These are phyloP conservation scores for Tupaia chinensis DNA, from an alignment of 2,113 vertebrate genomes.

Conservation along the genomic window DNA sequence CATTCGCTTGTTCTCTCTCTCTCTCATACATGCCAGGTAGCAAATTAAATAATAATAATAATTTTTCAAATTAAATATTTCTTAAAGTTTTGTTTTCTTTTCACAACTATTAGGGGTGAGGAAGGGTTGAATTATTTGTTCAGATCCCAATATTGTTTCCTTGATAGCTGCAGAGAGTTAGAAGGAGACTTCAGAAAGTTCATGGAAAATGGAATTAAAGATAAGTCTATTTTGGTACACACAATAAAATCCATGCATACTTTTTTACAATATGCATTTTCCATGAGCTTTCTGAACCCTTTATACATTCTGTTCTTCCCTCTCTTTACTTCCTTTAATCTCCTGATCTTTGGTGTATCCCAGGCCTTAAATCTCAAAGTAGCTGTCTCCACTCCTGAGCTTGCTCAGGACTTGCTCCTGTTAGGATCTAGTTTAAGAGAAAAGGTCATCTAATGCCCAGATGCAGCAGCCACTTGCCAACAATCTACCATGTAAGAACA, in stretches of 20 bases:
- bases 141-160: background rate
- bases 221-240: too few species aligned
- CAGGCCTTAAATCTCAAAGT: background rate
- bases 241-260: too few species aligned
- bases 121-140: background rate
- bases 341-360: background rate
- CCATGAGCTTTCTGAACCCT: too few species aligned
- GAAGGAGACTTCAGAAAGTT: too few species aligned
- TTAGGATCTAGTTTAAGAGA: background rate
- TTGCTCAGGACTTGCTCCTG: background rate
- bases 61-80: background rate
- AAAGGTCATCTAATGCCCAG: slow-evolving; percentile 3
- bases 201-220: too few species aligned
- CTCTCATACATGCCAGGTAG: too few species aligned
- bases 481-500: background rate
- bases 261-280: too few species aligned
- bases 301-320: background rate
- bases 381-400: background rate
- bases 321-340: background rate
- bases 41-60: too few species aligned
- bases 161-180: background rate
- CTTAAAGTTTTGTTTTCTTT: slow-evolving; percentile 29
- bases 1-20: too few species aligned
- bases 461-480: slow-evolving; percentile 34
- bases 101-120: background rate